Evolutionary conservation across 2,797 vertebrate species (phyloP).

Genomic region (Chelon auratus): DNA sequence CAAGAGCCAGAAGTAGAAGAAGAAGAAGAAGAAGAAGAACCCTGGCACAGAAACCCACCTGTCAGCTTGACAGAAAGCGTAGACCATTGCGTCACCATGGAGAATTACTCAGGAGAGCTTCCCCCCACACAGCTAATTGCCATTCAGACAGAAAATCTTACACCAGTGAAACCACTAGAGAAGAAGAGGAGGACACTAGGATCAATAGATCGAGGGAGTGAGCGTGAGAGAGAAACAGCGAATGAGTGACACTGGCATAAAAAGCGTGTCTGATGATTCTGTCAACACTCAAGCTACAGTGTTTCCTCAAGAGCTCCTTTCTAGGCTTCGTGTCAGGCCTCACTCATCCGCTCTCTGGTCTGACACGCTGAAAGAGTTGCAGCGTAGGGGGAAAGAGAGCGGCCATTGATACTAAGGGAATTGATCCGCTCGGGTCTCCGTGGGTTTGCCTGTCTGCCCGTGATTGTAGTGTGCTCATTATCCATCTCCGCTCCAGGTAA

Average conservation of each 20-base stretch:
- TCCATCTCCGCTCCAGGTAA: slow-evolving; percentile 82
- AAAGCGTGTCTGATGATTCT: slow-evolving; percentile 60
- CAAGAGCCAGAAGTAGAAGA: slow-evolving; percentile 16
- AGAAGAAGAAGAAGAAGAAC: background rate
- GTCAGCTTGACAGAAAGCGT: slow-evolving; percentile 29
- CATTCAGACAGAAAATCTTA: slow-evolving; percentile 52
- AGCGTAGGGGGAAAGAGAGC: slow-evolving; percentile 45
- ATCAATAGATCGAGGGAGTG: slow-evolving; percentile 33
- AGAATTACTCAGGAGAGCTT: slow-evolving; percentile 16
- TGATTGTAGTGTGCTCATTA: slow-evolving; percentile 81
- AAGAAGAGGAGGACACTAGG: slow-evolving; percentile 41
- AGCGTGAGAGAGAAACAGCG: background rate
- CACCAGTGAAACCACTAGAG: slow-evolving; percentile 46
- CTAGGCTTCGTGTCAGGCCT: slow-evolving; percentile 46
- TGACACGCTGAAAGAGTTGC: slow-evolving; percentile 55
- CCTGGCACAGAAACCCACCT: slow-evolving; percentile 24
- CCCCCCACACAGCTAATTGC: slow-evolving; percentile 39
- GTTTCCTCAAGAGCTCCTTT: slow-evolving; percentile 63
- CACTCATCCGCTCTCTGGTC: slow-evolving; percentile 46
- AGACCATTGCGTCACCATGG: slow-evolving; percentile 16
- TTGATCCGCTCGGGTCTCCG: slow-evolving; percentile 74
- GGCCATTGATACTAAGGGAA: slow-evolving; percentile 77
- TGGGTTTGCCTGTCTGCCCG: slow-evolving; percentile 71
- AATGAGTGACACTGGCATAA: slow-evolving; percentile 52
- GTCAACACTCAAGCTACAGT: slow-evolving; percentile 56